These are phyloP conservation scores for Capreolus pygargus DNA, from an alignment of 2,113 vertebrate species.

Conservation along the genomic window DNA sequence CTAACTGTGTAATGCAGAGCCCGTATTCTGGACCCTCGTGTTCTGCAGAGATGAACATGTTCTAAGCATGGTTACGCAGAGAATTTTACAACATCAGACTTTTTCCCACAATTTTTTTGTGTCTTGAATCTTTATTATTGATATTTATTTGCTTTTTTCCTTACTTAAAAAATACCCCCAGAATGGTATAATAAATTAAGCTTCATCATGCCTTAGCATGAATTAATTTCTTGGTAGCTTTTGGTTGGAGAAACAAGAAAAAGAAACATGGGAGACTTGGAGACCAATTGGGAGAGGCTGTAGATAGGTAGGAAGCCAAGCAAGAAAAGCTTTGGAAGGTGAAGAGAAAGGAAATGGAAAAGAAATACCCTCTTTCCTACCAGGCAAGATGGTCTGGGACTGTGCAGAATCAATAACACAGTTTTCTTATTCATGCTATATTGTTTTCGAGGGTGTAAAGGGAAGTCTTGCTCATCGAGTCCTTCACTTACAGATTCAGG, in stretches of 20 bases:
- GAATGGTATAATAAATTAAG: background rate
- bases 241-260: background rate
- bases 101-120: too few relatives aligned
- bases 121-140: background rate
- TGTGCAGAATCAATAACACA: background rate
- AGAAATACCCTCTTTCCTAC: background rate
- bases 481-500: background rate
- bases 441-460: rapidly evolving
- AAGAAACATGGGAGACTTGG: rapidly evolving
- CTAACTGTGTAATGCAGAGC: background rate
- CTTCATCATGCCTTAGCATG: rapidly evolving
- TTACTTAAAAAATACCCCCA: background rate
- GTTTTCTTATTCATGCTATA: rapidly evolving
- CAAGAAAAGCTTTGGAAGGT: background rate
- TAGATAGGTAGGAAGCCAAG: rapidly evolving
- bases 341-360: background rate
- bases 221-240: background rate
- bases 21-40: background rate
- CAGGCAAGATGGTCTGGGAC: rapidly evolving
- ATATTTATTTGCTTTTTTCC: background rate
- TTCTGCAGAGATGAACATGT: rapidly evolving
- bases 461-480: rapidly evolving
- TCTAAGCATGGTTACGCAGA: background rate
- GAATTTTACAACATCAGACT: too few relatives aligned
- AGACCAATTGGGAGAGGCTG: background rate